Conservation (phyloP, 1,140 invertebrate species). For the Pomacea maculata region DNA sequence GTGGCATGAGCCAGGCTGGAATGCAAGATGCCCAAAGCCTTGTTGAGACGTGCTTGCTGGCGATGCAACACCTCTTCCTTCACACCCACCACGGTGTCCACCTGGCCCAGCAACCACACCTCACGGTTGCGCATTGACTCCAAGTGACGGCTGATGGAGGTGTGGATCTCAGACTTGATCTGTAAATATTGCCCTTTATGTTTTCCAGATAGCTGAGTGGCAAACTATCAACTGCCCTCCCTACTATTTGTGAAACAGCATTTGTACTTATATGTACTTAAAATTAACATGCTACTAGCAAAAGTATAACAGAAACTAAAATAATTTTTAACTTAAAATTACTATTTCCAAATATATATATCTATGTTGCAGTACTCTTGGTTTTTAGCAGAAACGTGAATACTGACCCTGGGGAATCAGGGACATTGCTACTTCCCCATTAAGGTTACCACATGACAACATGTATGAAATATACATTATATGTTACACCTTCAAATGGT, state of each 20-base stretch:
- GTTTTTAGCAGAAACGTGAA: no score
- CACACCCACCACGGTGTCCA: slow-evolving; percentile 50
- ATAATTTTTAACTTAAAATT: background rate
- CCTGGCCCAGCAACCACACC: slow-evolving; percentile 55
- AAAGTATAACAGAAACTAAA: background rate
- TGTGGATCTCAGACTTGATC: slow-evolving; percentile 56
- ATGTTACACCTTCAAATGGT: no score
- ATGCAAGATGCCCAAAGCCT: slow-evolving; percentile 49
- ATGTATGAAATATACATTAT: no score
- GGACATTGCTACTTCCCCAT: no score
- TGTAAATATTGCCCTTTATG: slow-evolving; percentile 6
- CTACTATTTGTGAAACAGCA: no score
- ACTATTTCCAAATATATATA: background rate
- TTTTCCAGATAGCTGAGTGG: no score
- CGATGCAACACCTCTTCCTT: slow-evolving; percentile 57
- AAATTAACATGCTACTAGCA: background rate
- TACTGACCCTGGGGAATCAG: no score
- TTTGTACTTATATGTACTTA: no score
- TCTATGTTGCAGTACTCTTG: no score
- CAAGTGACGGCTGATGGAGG: slow-evolving; percentile 54
- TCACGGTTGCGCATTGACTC: slow-evolving; percentile 55
- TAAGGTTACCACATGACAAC: no score
- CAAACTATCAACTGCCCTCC: no score
- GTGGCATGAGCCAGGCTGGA: slow-evolving; percentile 28
- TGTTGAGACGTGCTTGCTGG: slow-evolving; percentile 54